Conservation (phyloP, 2,888 invertebrate species). For the Athalia circularis region DNA sequence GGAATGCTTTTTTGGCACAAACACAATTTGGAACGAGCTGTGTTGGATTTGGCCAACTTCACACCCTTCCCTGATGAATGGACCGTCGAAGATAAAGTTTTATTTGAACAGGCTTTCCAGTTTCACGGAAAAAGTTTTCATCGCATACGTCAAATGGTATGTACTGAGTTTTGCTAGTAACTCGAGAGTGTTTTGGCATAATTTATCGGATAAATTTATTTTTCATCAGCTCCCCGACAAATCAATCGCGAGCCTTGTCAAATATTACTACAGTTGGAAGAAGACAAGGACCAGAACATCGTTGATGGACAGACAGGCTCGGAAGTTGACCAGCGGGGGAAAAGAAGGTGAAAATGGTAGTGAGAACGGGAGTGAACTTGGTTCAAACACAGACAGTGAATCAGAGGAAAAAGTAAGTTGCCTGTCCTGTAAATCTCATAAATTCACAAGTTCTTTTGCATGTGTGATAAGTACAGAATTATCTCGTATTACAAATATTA, state of each 20-base stretch:
- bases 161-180: conserved; percentile 47
- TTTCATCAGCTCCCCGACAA: conserved; percentile 92
- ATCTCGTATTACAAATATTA: conserved; percentile 47
- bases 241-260: conserved; percentile 95
- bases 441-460: conserved; percentile 52
- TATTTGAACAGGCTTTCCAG: conserved; percentile 98
- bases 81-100: conserved; percentile 98
- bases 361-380: conserved; percentile 89
- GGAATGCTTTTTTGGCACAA: conserved; percentile 99
- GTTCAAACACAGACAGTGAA: conserved; percentile 91
- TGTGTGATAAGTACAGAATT: conserved; percentile 51
- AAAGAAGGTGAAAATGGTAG: conserved; percentile 84
- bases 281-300: conserved; percentile 94
- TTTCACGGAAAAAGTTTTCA: conserved; percentile 99
- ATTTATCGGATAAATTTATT: conserved; percentile 31
- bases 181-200: not conserved
- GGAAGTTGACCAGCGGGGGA: conserved; percentile 81
- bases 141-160: conserved; percentile 97
- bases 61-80: conserved; percentile 98
- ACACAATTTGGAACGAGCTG: conserved; percentile 94
- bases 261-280: conserved; percentile 99
- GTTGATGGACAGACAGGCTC: conserved; percentile 91
- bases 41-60: conserved; percentile 95
- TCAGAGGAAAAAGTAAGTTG: conserved; percentile 90
- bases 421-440: conserved; percentile 46